A percentile compares a stretch with the other conserved stretches of the same genome.
Evolutionary conservation across 2,797 vertebrate species (phyloP).

Genomic region (Scyliorhinus canicula): DNA sequence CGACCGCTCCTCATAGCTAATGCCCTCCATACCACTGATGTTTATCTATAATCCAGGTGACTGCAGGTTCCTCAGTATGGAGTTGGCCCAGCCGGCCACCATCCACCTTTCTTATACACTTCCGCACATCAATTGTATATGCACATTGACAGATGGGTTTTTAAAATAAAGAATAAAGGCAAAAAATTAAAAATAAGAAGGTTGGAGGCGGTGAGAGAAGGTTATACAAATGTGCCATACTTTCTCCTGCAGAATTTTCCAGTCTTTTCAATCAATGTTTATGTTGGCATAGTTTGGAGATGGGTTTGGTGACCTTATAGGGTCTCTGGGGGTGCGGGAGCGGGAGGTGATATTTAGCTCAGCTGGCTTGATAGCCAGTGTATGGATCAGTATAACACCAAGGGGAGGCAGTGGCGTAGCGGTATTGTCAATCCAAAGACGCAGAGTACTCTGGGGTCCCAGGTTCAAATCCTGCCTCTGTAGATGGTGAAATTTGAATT

Average conservation of each 20-base stretch:
- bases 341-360: no score
- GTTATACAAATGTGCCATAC: neutral
- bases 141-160: conserved; percentile 13
- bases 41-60: neutral
- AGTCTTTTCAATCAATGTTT: neutral
- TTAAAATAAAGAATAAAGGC: conserved; percentile 35
- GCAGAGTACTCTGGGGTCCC: no score
- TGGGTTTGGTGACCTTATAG: neutral
- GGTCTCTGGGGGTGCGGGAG: neutral
- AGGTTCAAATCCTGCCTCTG: no score
- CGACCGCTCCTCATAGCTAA: no score
- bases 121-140: neutral
- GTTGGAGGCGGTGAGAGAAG: neutral
- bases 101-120: neutral
- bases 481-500: no score
- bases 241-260: neutral
- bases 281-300: neutral
- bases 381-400: no score
- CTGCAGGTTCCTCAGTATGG: neutral
- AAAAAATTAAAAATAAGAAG: no score
- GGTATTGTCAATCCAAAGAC: no score
- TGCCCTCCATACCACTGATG: no score
- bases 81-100: neutral
- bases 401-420: no score
- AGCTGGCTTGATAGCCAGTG: no score